Evolutionary conservation across 2,888 invertebrate genomes (phyloP), one percentile per base, ranked within the genome.

Genomic region (Hololepta plana): DNA sequence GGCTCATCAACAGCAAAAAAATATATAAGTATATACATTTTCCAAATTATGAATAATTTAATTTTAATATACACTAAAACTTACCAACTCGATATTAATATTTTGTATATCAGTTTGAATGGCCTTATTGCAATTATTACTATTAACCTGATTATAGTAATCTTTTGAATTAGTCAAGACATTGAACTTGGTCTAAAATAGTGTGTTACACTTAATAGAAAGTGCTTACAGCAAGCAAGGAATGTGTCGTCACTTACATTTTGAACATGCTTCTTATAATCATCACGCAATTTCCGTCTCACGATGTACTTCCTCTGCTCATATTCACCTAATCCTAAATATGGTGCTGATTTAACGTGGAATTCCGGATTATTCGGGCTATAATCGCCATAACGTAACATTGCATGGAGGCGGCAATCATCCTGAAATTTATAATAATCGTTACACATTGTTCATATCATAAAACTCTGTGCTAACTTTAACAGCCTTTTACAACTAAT

Each of bases 361-460:
- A 63, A 41, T 32, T 64, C 50, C 9, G 66, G 66, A 49, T 67
- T 66, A 51, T 67, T 67, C 3, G 67, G 67, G n/a, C 67, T 67
- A 38, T 59, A 67, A 39, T 67, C 67, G 26, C 67, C 67, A 25
- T 63, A 62, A 28, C 63, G 64, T 45, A 67, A 46, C 67, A 67
- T 67, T 30, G 41, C 39, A 40, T 39, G 25, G 25, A 35, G 35
- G 32, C 36, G 42, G 31, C 37, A 44, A 27, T 34, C 38, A 47
- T 49, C 43, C 51, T 51, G 38, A 15, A 28, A 30, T 26, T 12
- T 14, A 24, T 6, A 10, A 8, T 6, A 9, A 24, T 13, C 12
- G 6, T 12, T 7, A 14, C 13, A 6, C 10, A 6, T 4, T 6
- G 12, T 24, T 24, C 10, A 24, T 24, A 24, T 6, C 13, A 24